These are phyloP conservation scores for Chydorus sphaericus DNA, from an alignment of 2,888 invertebrate species.

Conservation along the genomic window DNA sequence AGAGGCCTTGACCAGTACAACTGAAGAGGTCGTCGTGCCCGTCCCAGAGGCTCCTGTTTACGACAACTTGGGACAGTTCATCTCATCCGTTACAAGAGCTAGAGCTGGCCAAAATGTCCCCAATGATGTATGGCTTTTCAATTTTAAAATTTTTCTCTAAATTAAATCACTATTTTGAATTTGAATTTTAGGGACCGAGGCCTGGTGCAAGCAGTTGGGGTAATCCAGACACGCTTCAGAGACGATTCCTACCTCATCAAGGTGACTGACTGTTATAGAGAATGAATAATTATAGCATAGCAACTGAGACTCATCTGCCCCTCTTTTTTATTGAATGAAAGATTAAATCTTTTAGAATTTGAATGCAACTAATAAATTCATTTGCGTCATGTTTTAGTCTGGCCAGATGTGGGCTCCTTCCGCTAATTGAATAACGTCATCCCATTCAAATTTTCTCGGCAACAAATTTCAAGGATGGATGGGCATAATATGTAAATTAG, in stretches of 20 bases:
- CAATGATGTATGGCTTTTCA: background rate
- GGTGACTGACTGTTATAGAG: too few relatives aligned
- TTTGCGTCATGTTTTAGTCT: too few relatives aligned
- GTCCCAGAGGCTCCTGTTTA: conserved; percentile 10
- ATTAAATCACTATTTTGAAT: background rate
- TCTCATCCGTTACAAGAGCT: background rate
- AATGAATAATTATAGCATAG: too few relatives aligned
- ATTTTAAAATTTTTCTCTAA: background rate
- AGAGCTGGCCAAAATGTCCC: background rate
- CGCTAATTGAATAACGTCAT: too few relatives aligned
- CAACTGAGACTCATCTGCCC: too few relatives aligned
- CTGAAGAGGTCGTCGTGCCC: background rate
- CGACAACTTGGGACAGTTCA: conserved; percentile 11
- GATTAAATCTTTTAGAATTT: too few relatives aligned
- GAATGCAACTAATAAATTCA: too few relatives aligned
- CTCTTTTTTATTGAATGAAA: too few relatives aligned
- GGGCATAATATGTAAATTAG: too few relatives aligned
- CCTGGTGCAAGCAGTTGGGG: background rate
- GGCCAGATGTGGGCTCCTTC: too few relatives aligned
- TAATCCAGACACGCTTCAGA: background rate
- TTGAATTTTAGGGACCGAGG: background rate
- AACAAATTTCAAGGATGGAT: too few relatives aligned
- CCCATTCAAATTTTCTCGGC: too few relatives aligned
- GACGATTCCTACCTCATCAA: conserved; percentile 14
- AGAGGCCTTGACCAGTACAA: background rate